Conservation (phyloP, 1,140 invertebrate genomes). For the Dendroctonus valens region DNA sequence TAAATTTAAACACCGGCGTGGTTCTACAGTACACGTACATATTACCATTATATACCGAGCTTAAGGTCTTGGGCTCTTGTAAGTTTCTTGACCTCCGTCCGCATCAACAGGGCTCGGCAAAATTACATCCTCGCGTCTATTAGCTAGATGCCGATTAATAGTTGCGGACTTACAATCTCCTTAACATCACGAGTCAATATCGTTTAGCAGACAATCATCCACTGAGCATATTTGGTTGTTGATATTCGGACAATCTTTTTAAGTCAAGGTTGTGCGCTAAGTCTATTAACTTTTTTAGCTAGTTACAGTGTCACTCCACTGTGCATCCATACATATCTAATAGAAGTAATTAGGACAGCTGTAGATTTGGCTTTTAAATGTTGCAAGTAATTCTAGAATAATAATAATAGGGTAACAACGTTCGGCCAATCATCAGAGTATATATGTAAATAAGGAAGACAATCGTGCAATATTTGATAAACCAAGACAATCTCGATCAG, state of each 20-base stretch:
- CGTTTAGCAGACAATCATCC: slow-evolving; percentile 27
- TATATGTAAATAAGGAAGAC: slow-evolving; percentile 34
- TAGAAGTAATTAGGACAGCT: slow-evolving; percentile 9
- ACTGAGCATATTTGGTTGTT: slow-evolving; percentile 6
- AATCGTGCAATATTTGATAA: slow-evolving; percentile 46
- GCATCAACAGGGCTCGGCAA: slow-evolving; percentile 20
- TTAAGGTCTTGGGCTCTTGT: slow-evolving; percentile 18
- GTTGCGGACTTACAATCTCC: slow-evolving; percentile 22
- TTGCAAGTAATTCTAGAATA: too few relatives aligned
- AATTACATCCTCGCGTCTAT: slow-evolving; percentile 8
- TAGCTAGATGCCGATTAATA: slow-evolving; percentile 20
- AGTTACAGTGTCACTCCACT: slow-evolving; percentile 1
- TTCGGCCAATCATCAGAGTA: slow-evolving; percentile 2
- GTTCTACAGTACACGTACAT: slow-evolving; percentile 15
- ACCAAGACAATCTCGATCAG: slow-evolving; percentile 36
- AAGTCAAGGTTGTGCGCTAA: slow-evolving; percentile 25
- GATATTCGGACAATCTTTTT: slow-evolving; percentile 21
- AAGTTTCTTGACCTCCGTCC: slow-evolving; percentile 33
- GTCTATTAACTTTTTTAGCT: slow-evolving; percentile 7
- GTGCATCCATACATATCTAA: slow-evolving; percentile 14
- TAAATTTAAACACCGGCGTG: slow-evolving; percentile 21
- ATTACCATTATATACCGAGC: slow-evolving; percentile 17
- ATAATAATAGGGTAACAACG: neutral
- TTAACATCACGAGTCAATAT: slow-evolving; percentile 27
- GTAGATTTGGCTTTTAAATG: neutral